These are phyloP conservation scores for Bambusicola thoracicus DNA, from an alignment of 2,113 vertebrate genomes.

Conservation along the genomic window DNA sequence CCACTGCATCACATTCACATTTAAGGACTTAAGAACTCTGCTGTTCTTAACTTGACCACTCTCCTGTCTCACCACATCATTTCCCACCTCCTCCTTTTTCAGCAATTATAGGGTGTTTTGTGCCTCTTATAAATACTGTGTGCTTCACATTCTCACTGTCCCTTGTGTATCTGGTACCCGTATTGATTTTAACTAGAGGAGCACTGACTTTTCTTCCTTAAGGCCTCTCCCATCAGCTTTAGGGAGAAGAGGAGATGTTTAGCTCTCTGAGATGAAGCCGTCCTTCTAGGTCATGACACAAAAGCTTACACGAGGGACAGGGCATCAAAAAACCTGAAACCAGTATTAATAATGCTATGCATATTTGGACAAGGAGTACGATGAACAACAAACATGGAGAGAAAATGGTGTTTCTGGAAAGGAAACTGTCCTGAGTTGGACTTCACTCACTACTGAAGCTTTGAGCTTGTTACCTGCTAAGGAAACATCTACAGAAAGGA, in stretches of 20 bases:
- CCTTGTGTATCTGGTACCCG: not conserved
- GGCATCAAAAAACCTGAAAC: not conserved
- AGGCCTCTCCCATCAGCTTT: not conserved
- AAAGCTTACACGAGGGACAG: not conserved
- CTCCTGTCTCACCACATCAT: not conserved
- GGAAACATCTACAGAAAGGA: not conserved
- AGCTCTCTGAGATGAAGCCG: not conserved
- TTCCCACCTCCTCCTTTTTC: not conserved
- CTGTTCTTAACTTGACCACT: not conserved
- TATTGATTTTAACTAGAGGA: not conserved
- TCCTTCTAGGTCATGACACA: not conserved
- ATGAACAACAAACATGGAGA: not conserved
- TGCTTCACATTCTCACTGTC: not conserved
- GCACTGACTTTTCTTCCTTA: not conserved
- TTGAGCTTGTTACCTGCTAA: not conserved
- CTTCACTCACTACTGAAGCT: not conserved
- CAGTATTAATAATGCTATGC: not conserved
- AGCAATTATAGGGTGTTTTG: not conserved
- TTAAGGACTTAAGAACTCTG: not conserved
- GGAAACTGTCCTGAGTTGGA: not conserved
- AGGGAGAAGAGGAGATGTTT: not conserved
- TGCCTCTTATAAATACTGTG: not conserved
- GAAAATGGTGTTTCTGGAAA: not conserved
- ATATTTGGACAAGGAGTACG: not conserved
- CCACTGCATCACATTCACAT: not conserved